Evolutionary conservation across 92 coral and sea anemone species (phyloP).

Genomic region (Muricea muricata): DNA sequence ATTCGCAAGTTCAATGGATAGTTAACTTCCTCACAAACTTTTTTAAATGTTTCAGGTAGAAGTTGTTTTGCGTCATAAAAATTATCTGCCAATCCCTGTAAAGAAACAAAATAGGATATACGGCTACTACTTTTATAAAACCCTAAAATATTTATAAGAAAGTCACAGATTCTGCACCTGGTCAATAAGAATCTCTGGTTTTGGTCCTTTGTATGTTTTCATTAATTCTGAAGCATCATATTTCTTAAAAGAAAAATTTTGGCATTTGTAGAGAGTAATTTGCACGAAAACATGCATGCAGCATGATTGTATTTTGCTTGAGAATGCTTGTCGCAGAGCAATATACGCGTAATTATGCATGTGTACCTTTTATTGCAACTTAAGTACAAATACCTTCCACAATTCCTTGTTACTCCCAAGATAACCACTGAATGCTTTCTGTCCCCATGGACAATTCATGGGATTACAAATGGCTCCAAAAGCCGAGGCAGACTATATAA

Average conservation of each 20-base stretch:
- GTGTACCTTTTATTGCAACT: not conserved
- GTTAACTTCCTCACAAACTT: constrained; percentile 78
- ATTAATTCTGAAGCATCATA: constrained; percentile 92
- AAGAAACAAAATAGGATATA: not conserved
- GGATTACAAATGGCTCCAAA: constrained; percentile 97
- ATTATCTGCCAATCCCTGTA: constrained; percentile 81
- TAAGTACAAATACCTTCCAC: constrained; percentile 75
- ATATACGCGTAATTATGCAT: too few relatives aligned
- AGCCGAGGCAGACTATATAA: constrained; percentile 85
- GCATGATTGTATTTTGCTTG: too few relatives aligned
- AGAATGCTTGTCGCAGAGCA: too few relatives aligned
- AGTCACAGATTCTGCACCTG: constrained; percentile 71
- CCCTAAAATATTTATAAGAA: not conserved
- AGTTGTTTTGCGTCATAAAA: constrained; percentile 83
- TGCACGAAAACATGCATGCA: too few relatives aligned
- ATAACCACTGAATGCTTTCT: constrained; percentile 91
- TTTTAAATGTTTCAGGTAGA: constrained; percentile 92
- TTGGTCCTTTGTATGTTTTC: constrained; percentile 83
- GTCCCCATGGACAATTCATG: constrained; percentile 90
- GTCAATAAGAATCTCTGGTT: constrained; percentile 86
- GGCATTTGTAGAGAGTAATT: not conserved
- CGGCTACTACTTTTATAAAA: not conserved
- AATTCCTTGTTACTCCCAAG: constrained; percentile 80
- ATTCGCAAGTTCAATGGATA: constrained; percentile 75
- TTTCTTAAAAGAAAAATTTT: constrained; percentile 55